Percentiles rank a stretch among this genome's conserved stretches.
Evolutionary conservation across 2,113 vertebrate species (phyloP).

Genomic region (Tinamus guttatus): DNA sequence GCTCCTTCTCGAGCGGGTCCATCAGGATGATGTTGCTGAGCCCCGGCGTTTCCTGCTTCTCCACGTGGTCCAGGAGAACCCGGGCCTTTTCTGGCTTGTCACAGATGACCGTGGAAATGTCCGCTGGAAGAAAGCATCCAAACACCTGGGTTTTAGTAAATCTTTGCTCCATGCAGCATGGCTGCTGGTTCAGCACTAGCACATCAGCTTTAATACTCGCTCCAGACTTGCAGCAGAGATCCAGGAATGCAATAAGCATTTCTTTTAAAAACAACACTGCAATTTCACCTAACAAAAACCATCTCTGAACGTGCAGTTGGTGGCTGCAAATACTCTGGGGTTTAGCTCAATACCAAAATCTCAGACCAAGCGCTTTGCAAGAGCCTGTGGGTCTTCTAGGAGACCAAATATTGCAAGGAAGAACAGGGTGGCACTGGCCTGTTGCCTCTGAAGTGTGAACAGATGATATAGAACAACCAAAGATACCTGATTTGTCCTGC

Average conservation of each 20-base stretch:
- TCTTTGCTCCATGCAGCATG: not conserved
- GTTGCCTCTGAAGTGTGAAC: not conserved
- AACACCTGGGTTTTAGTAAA: not conserved
- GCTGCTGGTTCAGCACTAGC: not conserved
- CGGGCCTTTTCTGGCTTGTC: conserved; percentile 92
- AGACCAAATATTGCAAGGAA: not conserved
- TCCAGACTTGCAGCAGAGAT: not conserved
- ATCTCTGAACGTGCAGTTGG: not conserved
- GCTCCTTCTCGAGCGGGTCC: conserved; percentile 85
- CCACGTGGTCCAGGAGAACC: conserved; percentile 89
- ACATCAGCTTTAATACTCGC: not conserved
- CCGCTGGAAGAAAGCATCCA: conserved; percentile 79
- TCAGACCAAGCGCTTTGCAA: not conserved
- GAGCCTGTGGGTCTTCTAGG: not conserved
- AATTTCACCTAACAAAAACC: not conserved
- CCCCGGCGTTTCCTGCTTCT: conserved; percentile 84
- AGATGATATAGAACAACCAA: too few species aligned
- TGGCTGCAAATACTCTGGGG: not conserved
- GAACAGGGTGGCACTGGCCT: not conserved
- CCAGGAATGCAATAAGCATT: not conserved
- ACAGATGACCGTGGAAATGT: conserved; percentile 94
- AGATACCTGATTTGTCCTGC: too few species aligned
- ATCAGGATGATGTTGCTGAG: conserved; percentile 91
- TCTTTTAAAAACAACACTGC: not conserved
- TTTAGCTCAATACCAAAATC: not conserved